A percentile compares a stretch with the other conserved stretches of the same genome.
These are phyloP conservation scores for Melanchra persicariae DNA, from an alignment of 2,888 invertebrate species.

Conservation along the genomic window DNA sequence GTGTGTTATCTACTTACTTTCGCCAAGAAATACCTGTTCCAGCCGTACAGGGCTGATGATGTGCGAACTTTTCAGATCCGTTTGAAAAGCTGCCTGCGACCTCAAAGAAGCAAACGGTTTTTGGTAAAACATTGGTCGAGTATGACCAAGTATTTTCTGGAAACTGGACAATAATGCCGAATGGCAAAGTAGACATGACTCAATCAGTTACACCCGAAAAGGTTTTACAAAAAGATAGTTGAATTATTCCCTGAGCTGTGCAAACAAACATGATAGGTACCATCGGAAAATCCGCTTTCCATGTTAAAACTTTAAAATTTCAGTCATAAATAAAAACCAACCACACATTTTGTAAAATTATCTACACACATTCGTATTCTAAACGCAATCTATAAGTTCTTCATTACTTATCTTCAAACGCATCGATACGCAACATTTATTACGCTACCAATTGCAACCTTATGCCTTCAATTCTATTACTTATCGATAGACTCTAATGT, in stretches of 20 bases:
- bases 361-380: conserved; percentile 80
- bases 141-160: too few relatives aligned
- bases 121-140: too few relatives aligned
- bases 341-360: conserved; percentile 69
- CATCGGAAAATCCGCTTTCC: conserved; percentile 24
- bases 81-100: too few relatives aligned
- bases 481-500: conserved; percentile 39
- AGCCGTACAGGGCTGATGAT: too few relatives aligned
- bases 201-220: too few relatives aligned
- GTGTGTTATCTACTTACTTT: too few relatives aligned
- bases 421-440: conserved; percentile 90
- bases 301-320: conserved; percentile 47
- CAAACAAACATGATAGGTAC: not conserved
- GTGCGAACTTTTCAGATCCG: too few relatives aligned
- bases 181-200: too few relatives aligned
- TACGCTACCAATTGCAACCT: conserved; percentile 78
- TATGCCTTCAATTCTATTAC: conserved; percentile 40
- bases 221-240: not conserved
- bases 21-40: too few relatives aligned
- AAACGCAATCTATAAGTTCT: conserved; percentile 85
- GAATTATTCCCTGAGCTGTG: not conserved
- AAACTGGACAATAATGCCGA: too few relatives aligned
- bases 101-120: too few relatives aligned
- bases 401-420: conserved; percentile 90
- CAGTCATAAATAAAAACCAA: conserved; percentile 53